Conservation (phyloP, 2,797 vertebrate genomes). For the Moxostoma hubbsi region DNA sequence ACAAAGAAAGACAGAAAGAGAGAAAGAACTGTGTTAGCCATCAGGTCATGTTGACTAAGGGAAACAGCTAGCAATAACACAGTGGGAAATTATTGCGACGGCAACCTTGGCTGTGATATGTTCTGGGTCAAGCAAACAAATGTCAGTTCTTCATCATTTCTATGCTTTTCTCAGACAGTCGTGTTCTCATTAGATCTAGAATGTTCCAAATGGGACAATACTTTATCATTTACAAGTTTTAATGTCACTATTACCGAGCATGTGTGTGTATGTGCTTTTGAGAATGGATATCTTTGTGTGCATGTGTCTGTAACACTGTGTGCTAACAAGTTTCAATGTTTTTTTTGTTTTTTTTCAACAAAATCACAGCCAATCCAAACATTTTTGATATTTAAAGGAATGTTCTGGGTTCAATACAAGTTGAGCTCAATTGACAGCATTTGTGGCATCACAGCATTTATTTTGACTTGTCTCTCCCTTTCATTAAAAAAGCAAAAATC, state of each 20-base stretch:
- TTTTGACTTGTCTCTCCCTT: no score
- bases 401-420: no score
- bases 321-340: background rate
- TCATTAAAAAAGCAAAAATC: no score
- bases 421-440: no score
- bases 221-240: slow-evolving; percentile 17
- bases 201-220: background rate
- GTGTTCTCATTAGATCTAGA: slow-evolving; percentile 31
- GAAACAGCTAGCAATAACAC: slow-evolving; percentile 16
- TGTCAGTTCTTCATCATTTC: slow-evolving; percentile 28
- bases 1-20: background rate
- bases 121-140: slow-evolving; percentile 28
- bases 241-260: slow-evolving; percentile 13
- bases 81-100: slow-evolving; percentile 37
- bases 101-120: slow-evolving; percentile 23
- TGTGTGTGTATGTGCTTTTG: slow-evolving; percentile 10
- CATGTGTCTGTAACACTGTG: background rate
- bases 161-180: slow-evolving; percentile 11
- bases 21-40: slow-evolving; percentile 16
- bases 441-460: no score
- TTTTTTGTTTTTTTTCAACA: background rate
- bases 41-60: slow-evolving; percentile 35
- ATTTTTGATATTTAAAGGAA: background rate
- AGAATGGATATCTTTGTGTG: background rate
- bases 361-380: background rate